Conservation (phyloP, 2,113 vertebrate genomes). For the Pseudonaja textilis region DNA sequence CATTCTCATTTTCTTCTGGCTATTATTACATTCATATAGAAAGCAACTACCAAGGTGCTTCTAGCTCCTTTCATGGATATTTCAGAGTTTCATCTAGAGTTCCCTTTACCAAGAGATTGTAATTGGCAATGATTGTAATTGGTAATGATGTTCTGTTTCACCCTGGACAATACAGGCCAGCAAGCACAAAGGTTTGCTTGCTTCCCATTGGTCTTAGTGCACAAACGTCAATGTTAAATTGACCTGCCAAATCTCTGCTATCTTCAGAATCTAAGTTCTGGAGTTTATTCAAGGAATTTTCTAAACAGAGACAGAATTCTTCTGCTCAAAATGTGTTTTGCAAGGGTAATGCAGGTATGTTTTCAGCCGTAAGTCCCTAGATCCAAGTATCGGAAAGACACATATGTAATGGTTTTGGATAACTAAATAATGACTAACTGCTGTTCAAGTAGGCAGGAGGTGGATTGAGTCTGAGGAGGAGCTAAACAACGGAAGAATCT, state of each 20-base stretch:
- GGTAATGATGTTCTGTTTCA: not conserved
- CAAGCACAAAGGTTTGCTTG: not conserved
- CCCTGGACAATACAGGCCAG: not conserved
- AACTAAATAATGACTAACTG: not conserved
- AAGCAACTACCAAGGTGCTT: not conserved
- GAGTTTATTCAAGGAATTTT: not conserved
- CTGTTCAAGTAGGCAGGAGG: not conserved
- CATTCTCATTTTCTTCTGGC: not conserved
- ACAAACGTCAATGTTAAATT: not conserved
- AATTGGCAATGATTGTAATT: not conserved
- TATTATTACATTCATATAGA: not conserved
- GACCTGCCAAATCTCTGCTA: not conserved
- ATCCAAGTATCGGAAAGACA: not conserved
- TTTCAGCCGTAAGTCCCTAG: not conserved
- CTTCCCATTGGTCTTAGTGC: not conserved
- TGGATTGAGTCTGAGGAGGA: not conserved
- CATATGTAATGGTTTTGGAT: not conserved
- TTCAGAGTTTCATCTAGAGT: not conserved
- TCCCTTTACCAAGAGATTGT: not conserved
- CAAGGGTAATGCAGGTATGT: not conserved
- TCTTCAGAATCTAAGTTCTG: not conserved
- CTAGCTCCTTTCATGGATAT: not conserved
- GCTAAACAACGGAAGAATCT: not conserved
- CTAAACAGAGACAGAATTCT: not conserved
- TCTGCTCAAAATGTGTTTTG: not conserved